Base-by-base conservation (phyloP, 1,140 invertebrate genomes). In the Pogonomyrmex californicus region DNA sequence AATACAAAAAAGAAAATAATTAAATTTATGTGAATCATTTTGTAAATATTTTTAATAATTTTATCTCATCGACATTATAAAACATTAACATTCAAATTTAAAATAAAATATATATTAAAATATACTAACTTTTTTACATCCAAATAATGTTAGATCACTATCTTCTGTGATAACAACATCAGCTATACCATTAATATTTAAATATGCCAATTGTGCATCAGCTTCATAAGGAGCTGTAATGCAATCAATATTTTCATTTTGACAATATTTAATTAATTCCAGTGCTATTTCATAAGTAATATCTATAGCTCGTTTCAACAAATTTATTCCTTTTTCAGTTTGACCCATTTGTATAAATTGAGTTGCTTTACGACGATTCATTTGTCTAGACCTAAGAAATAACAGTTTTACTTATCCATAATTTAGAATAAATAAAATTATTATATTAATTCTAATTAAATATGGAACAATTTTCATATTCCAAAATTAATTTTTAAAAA, bases 151-250 rank as follows among this genome's bases (percentile, higher is more conserved):
- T 2, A 99, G 95, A 96, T 99, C 99, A 17, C 99, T 99, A 95
- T 99, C 99, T 95, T 99, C 99, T 33, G 99, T 99, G 63, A 99
- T 98, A 68, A 99, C 97, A 85, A 99, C 94, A 92, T 99, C 97
- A 49, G 97, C 99, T 81, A 99, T 96, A 79, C 97, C 97, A 71
- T 96, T 96, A 44, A 97, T 96, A 94, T 97, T 98, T 4, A 99
- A 96, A 95, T 98, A 99, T 0, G 99, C 99, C 79, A 99, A 96
- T 95, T 99, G 99, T 60, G 99, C 98, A 95, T 99, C 99, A 4
- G 99, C 99, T 96, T 99, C 99, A 95, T 99, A 99, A 0, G 99
- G 99, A 38, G 99, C 99, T 38, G 99, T 98, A 93, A 99, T 98
- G 94, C 98, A 99, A 94, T 99, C 99, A 17, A 99, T 97, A 91